Conservation (phyloP, 2,797 vertebrate genomes). For the Aeoliscus strigatus region DNA sequence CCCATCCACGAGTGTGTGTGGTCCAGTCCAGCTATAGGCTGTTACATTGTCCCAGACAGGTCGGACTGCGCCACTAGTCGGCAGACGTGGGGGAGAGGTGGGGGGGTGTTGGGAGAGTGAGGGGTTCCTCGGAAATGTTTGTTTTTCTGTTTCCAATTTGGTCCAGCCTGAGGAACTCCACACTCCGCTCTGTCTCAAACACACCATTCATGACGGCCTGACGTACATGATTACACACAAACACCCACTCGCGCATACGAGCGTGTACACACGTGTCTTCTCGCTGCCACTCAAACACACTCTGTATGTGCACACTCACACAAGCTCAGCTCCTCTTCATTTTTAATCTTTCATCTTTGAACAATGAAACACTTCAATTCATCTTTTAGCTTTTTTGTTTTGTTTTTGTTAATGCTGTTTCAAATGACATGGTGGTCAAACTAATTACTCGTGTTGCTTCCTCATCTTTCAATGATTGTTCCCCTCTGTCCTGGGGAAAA, state of each 20-base stretch:
- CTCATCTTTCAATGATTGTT: slow-evolving; percentile 22
- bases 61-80: slow-evolving; percentile 64
- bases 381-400: slow-evolving; percentile 53
- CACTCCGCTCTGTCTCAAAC: slow-evolving; percentile 73
- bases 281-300: background rate
- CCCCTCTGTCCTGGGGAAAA: slow-evolving; percentile 32
- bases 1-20: slow-evolving; percentile 56
- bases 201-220: slow-evolving; percentile 73
- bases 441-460: slow-evolving; percentile 51
- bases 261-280: slow-evolving; percentile 1
- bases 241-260: slow-evolving; percentile 36
- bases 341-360: slow-evolving; percentile 22
- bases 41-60: slow-evolving; percentile 75
- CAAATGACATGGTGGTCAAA: slow-evolving; percentile 58
- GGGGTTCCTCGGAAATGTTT: slow-evolving; percentile 70
- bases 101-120: slow-evolving; percentile 12
- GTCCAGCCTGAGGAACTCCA: slow-evolving; percentile 72
- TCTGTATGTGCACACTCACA: slow-evolving; percentile 1
- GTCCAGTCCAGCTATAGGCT: slow-evolving; percentile 70
- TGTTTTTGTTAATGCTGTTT: slow-evolving; percentile 62
- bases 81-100: slow-evolving; percentile 38
- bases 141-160: slow-evolving; percentile 79
- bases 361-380: slow-evolving; percentile 47
- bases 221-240: slow-evolving; percentile 65
- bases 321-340: slow-evolving; percentile 21